Conservation (phyloP, 2,888 invertebrate species). For the Digitonthophagus gazella region DNA sequence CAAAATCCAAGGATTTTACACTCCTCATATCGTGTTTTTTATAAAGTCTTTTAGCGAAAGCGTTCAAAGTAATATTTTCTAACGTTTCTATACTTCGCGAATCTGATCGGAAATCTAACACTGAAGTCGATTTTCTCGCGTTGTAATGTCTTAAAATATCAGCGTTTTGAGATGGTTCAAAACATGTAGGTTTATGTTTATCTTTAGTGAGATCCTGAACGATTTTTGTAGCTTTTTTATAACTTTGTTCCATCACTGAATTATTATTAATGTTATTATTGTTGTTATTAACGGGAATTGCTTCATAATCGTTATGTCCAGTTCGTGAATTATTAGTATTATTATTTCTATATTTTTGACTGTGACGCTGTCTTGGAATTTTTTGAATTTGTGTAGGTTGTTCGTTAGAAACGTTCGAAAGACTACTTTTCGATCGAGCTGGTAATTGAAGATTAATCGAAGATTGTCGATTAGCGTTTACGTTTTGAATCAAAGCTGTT, state of each 20-base stretch:
- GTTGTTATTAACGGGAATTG: conserved; percentile 46
- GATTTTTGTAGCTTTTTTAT: conserved; percentile 49
- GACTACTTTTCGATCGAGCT: conserved; percentile 54
- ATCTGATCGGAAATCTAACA: conserved; percentile 57
- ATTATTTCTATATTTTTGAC: conserved; percentile 42
- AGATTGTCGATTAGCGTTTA: conserved; percentile 56
- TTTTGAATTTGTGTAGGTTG: conserved; percentile 48
- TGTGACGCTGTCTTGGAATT: conserved; percentile 37
- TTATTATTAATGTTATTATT: conserved; percentile 20
- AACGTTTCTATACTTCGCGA: conserved; percentile 52
- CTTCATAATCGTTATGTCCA: conserved; percentile 49
- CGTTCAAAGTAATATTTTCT: conserved; percentile 47
- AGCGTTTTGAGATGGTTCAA: conserved; percentile 47
- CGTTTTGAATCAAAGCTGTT: conserved; percentile 67
- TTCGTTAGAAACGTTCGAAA: conserved; percentile 59
- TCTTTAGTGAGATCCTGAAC: conserved; percentile 49
- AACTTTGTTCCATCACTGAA: conserved; percentile 47
- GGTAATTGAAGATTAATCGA: conserved; percentile 45
- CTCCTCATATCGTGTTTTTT: conserved; percentile 57
- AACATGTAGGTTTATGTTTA: conserved; percentile 48
- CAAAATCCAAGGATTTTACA: conserved; percentile 73
- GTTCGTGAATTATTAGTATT: conserved; percentile 49
- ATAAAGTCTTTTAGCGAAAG: conserved; percentile 47
- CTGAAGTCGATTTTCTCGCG: conserved; percentile 56
- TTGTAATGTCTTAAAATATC: conserved; percentile 53